A percentile compares a stretch with the other conserved stretches of the same genome.
phyloP scores from a whole-genome alignment of 2,888 invertebrate genomes.

The Nymphalis urticae region DNA sequence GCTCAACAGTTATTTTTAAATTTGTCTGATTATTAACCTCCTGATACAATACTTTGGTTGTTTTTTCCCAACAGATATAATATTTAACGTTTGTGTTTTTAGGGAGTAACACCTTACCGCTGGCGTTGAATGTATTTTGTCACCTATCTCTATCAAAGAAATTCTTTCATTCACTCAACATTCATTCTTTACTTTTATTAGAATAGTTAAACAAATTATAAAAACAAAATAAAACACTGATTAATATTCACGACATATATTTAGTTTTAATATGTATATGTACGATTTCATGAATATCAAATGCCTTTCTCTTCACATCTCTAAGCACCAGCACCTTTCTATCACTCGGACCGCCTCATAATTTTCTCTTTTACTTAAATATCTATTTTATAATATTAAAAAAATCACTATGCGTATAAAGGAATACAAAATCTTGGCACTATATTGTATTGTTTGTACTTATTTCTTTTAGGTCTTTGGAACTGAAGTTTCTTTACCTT shows the following conservation, averaged over 20 bases:
- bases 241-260: slow-evolving; percentile 12
- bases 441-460: slow-evolving; percentile 40
- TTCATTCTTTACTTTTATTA: too few species aligned
- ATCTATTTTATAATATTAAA: slow-evolving; percentile 27
- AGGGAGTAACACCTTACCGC: too few species aligned
- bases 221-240: slow-evolving; percentile 5
- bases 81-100: too few species aligned
- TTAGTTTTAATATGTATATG: slow-evolving; percentile 24
- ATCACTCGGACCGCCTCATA: slow-evolving; percentile 37
- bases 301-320: slow-evolving; percentile 25
- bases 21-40: too few species aligned
- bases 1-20: too few species aligned
- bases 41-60: too few species aligned
- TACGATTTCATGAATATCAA: slow-evolving; percentile 23
- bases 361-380: slow-evolving; percentile 4
- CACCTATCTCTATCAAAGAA: too few species aligned
- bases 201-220: neutral
- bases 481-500: neutral
- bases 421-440: slow-evolving; percentile 39
- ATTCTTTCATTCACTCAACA: too few species aligned
- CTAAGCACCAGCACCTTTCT: slow-evolving; percentile 47
- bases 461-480: slow-evolving; percentile 23
- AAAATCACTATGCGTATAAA: slow-evolving; percentile 21
- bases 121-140: too few species aligned
- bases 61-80: too few species aligned